Percentiles rank a stretch among this genome's conserved stretches.
Evolutionary conservation across 2,113 vertebrate genomes (phyloP).

Genomic region (Piaya cayana): DNA sequence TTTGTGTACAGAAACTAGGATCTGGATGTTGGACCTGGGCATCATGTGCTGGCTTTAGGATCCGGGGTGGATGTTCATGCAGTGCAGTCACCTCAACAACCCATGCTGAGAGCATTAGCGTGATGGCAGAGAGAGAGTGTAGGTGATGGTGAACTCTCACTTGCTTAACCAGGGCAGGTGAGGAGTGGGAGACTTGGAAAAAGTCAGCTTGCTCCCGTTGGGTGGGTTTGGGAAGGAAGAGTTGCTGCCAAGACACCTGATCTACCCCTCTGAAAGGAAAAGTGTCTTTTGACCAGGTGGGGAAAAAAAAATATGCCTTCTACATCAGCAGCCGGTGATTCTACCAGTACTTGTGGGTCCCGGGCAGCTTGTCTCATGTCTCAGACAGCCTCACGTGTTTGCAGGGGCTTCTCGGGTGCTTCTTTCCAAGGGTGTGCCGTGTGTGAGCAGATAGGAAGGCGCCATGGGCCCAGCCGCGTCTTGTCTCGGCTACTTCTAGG

Average conservation of each 20-base stretch:
- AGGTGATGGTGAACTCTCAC: rapidly evolving
- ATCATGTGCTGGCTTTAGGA: rapidly evolving
- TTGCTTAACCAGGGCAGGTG: rapidly evolving
- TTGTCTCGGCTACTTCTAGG: background rate
- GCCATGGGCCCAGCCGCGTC: background rate
- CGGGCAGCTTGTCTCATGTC: background rate
- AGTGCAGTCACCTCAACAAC: background rate
- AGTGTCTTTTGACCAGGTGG: background rate
- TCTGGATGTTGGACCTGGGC: background rate
- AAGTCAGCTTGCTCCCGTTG: rapidly evolving
- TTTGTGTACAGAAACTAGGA: rapidly evolving
- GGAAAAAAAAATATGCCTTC: background rate
- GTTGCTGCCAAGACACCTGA: background rate
- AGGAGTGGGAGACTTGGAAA: background rate
- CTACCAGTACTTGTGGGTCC: background rate
- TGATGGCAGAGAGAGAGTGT: too few species aligned
- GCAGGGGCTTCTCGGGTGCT: background rate
- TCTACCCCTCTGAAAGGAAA: background rate
- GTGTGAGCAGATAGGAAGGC: background rate
- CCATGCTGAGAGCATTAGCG: rapidly evolving
- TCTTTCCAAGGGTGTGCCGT: background rate
- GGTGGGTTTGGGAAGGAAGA: background rate
- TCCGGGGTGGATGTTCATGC: background rate
- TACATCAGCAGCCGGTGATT: background rate
- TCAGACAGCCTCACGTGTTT: background rate